These are phyloP conservation scores for Odocoileus hemionus DNA, from an alignment of 2,113 vertebrate genomes.

Conservation along the genomic window DNA sequence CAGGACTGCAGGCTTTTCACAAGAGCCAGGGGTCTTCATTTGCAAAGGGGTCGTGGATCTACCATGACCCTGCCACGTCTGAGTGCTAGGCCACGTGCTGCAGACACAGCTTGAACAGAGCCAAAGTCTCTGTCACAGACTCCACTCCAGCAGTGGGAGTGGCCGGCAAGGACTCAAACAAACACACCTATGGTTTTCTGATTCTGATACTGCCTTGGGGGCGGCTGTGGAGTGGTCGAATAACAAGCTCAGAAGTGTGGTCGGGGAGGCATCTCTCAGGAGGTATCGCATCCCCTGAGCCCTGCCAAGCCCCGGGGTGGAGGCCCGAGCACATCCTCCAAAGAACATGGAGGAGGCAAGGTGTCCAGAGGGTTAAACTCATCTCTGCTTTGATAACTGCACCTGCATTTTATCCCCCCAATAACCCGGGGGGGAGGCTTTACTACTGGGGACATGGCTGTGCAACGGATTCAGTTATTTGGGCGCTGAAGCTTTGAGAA, in stretches of 20 bases:
- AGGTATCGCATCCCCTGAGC: neutral
- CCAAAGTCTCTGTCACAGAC: neutral
- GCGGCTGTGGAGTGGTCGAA: fast-evolving
- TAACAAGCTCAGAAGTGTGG: neutral
- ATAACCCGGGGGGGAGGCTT: neutral
- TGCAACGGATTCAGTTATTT: neutral
- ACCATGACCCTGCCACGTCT: neutral
- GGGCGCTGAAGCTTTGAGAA: neutral
- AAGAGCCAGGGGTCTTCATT: neutral
- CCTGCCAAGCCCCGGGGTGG: neutral
- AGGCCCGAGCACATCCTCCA: neutral
- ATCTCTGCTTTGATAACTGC: neutral
- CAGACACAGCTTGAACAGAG: neutral
- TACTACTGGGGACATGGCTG: neutral
- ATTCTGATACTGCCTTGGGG: fast-evolving
- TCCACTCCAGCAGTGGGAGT: neutral
- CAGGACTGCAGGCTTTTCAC: neutral
- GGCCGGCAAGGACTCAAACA: neutral
- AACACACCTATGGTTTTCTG: neutral
- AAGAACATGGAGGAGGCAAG: neutral
- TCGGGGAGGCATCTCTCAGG: neutral
- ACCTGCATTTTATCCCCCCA: neutral
- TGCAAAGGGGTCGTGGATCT: neutral
- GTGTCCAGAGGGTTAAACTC: neutral
- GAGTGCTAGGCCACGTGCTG: neutral